Evolutionary conservation across 2,113 vertebrate genomes (phyloP).

Genomic region (Phyllopteryx taeniolatus): DNA sequence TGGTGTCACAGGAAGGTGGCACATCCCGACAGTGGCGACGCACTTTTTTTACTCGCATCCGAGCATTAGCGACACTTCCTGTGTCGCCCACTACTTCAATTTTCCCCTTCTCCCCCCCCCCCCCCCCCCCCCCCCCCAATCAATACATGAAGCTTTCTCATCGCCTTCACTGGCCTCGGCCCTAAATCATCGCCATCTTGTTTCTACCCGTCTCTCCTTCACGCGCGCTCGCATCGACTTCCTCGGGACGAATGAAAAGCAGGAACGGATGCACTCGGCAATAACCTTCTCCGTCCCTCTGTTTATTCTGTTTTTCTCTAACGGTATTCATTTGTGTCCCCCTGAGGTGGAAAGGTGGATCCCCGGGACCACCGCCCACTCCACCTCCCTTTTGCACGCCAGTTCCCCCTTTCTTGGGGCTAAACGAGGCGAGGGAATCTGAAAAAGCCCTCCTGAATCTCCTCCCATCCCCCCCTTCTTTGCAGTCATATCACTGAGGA

Average conservation of each 20-base stretch:
- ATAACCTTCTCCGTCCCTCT: constrained; percentile 43
- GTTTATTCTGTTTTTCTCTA: background rate
- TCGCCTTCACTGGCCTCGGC: constrained; percentile 39
- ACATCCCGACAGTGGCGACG: background rate
- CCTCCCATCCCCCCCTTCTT: constrained; percentile 25
- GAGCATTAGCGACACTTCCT: constrained; percentile 35
- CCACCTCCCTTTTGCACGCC: too few relatives aligned
- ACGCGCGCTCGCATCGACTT: constrained; percentile 39
- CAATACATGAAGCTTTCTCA: constrained; percentile 68
- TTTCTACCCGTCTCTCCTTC: constrained; percentile 37
- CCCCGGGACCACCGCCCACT: too few relatives aligned
- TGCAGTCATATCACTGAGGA: constrained; percentile 61
- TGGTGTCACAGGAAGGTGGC: background rate
- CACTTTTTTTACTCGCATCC: background rate
- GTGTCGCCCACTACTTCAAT: constrained; percentile 28
- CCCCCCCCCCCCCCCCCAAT: constrained; percentile 37
- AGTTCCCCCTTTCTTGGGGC: background rate
- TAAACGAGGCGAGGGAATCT: background rate
- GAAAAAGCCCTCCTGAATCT: background rate
- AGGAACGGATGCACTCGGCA: constrained; percentile 50
- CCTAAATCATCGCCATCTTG: constrained; percentile 58
- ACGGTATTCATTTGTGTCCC: too few relatives aligned
- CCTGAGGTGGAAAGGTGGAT: too few relatives aligned
- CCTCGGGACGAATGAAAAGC: constrained; percentile 35
- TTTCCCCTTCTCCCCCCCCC: constrained; percentile 2